A percentile compares a stretch with the other conserved stretches of the same genome.
phyloP scores from a whole-genome alignment of 2,113 vertebrate genomes.

The Kryptolebias marmoratus region DNA sequence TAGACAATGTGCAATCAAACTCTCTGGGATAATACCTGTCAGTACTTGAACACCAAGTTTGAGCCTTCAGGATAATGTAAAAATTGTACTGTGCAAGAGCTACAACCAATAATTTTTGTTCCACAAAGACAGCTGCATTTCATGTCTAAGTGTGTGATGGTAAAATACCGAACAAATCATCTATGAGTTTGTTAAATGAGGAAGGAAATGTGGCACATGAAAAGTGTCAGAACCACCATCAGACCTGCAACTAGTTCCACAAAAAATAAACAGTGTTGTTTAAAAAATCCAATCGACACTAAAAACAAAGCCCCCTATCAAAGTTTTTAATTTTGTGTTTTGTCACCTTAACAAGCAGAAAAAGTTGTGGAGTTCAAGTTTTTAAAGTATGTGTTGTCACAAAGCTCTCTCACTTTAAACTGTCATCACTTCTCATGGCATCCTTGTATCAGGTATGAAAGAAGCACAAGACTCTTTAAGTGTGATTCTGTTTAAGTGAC shows the following conservation, averaged over 20 bases:
- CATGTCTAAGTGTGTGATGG: too few species aligned
- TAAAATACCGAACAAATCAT: background rate
- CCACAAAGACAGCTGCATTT: background rate
- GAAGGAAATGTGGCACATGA: background rate
- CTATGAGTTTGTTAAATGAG: slow-evolving; percentile 1
- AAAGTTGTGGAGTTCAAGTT: background rate
- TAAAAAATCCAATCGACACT: background rate
- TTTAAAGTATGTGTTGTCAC: background rate
- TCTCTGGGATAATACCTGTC: background rate
- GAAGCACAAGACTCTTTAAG: background rate
- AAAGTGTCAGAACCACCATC: too few species aligned
- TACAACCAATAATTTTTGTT: background rate
- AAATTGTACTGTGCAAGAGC: background rate
- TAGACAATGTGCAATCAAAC: too few species aligned
- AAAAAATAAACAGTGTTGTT: background rate
- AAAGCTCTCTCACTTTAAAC: background rate
- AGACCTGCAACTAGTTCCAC: background rate
- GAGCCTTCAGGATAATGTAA: background rate
- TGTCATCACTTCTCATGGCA: background rate
- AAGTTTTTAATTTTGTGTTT: background rate
- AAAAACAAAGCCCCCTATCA: background rate
- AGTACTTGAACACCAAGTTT: background rate
- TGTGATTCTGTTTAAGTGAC: background rate
- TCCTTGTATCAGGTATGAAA: background rate
- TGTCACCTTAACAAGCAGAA: background rate